phyloP scores from a whole-genome alignment of 2,888 invertebrate genomes.

The Parnassius mnemosyne region DNA sequence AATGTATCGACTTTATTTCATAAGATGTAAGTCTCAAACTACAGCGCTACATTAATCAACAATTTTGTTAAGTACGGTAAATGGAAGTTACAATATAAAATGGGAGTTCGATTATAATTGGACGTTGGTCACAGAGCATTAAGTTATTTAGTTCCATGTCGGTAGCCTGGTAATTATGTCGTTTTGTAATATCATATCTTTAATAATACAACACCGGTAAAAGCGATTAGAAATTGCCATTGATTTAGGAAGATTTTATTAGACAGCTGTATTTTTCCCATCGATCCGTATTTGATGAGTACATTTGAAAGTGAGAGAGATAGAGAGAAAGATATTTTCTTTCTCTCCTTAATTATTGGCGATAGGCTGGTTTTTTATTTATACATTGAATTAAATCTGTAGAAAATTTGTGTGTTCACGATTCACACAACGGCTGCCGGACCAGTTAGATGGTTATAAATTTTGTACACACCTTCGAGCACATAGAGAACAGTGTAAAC shows the following conservation, averaged over 20 bases:
- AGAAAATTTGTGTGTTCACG: too few species aligned
- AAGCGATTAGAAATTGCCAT: constrained; percentile 1
- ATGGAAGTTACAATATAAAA: constrained; percentile 42
- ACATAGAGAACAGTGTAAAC: too few species aligned
- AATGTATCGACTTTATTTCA: constrained; percentile 9
- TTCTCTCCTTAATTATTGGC: too few species aligned
- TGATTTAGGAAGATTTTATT: constrained; percentile 2
- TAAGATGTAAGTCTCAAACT: constrained; percentile 11
- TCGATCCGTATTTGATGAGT: neutral
- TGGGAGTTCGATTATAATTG: constrained; percentile 38
- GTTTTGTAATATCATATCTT: constrained; percentile 11
- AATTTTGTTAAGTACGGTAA: constrained; percentile 31
- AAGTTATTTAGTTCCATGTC: constrained; percentile 59
- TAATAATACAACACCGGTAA: constrained; percentile 2
- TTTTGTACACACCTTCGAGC: too few species aligned
- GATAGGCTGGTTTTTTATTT: too few species aligned
- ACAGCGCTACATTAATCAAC: neutral
- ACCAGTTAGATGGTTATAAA: too few species aligned
- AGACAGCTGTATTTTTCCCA: constrained; percentile 12
- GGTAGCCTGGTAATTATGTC: constrained; percentile 16
- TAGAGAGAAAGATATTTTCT: too few species aligned
- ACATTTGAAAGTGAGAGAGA: too few species aligned
- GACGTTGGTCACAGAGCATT: constrained; percentile 47
- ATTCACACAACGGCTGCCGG: too few species aligned
- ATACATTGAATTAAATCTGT: too few species aligned